phyloP scores from a whole-genome alignment of 1,140 invertebrate species.

The Teleopsis dalmanni region DNA sequence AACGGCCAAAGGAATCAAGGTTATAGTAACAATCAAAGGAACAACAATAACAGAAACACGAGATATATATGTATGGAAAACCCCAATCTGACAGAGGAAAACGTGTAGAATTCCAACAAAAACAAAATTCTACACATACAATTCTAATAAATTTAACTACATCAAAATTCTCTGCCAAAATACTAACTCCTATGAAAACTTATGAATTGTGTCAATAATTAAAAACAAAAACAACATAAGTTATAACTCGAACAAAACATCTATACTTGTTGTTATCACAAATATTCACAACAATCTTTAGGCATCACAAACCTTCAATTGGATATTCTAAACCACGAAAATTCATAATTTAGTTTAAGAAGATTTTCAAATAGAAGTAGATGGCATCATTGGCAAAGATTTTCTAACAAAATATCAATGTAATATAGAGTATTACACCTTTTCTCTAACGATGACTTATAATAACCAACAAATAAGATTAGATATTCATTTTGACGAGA shows the following conservation, averaged over 20 bases:
- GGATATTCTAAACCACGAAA: background rate
- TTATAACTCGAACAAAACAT: background rate
- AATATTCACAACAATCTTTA: background rate
- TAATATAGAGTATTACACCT: background rate
- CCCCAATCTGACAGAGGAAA: background rate
- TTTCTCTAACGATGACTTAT: background rate
- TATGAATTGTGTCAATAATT: background rate
- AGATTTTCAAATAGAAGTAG: background rate
- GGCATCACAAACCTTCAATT: background rate
- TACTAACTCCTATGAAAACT: background rate
- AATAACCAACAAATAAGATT: background rate
- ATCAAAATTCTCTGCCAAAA: background rate
- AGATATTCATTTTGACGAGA: background rate
- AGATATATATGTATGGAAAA: too few relatives aligned
- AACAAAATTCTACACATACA: background rate
- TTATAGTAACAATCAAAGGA: background rate
- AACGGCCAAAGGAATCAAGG: background rate
- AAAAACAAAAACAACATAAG: background rate
- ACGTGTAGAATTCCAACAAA: background rate
- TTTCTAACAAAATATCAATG: constrained; percentile 2
- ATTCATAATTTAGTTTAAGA: background rate
- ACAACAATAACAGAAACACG: background rate
- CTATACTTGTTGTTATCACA: background rate
- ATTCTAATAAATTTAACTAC: background rate
- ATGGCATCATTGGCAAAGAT: constrained; percentile 7